Evolutionary conservation across 2,797 vertebrate species (phyloP), one percentile per base, ranked within the genome.

Genomic region (Myotis daubentonii): DNA sequence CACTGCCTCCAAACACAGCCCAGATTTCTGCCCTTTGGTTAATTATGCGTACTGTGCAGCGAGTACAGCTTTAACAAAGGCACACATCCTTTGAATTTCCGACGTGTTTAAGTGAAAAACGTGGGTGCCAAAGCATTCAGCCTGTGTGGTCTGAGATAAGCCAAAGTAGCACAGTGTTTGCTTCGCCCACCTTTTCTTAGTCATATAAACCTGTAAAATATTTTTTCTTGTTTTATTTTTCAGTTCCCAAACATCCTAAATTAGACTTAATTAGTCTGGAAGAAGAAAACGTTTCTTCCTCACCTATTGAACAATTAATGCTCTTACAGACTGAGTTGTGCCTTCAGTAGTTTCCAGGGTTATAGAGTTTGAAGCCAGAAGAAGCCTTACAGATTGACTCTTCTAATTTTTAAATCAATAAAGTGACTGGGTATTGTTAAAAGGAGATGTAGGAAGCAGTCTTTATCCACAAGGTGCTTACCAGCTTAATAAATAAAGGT

Each of bases 161-260:
- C 7, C 30, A 86, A 55, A 92, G 60, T 60, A 5, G 62, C 41
- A 62, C 4, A 65, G 4, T 62, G 16, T 85, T 92, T 81, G 38
- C 33, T 70, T 94, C n/a, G 30, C n/a, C 66, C 41, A 82, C 87
- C 41, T 89, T 93, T 89, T 53, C 49, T 93, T 65, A 6, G 68
- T 62, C 13, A 38, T 94, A 80, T 38, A 94, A 89, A 30, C 47
- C 81, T 93, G 49, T 44, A 80, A 86, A 84, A 38, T 57, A 23
- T 49, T 49, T 91, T 51, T 8, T 30, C 65, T 83, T 91, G 28
- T 82, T 71, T 78, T 78, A 33, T 85, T 89, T 89, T 87, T 95
- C 49, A 44, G 68, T 76, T 68, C 82, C 38, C 70, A 93, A 62
- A 88, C 60, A 90, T 81, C 72, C 65, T 62, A 74, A 62, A 70